phyloP scores from a whole-genome alignment of 1,140 invertebrate genomes.

The Ooceraea biroi region DNA sequence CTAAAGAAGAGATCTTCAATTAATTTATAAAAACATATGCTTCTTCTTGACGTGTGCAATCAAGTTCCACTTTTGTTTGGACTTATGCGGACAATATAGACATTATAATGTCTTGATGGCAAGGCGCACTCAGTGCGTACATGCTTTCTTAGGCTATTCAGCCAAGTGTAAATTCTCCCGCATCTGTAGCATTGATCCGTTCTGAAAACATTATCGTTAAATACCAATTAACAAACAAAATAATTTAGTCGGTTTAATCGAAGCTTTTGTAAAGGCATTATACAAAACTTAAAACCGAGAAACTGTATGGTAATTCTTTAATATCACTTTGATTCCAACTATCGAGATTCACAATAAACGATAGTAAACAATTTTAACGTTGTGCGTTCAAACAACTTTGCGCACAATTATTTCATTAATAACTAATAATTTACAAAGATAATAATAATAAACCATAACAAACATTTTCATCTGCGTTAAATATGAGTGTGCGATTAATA shows the following conservation, averaged over 20 bases:
- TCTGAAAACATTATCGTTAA: slow-evolving; percentile 30
- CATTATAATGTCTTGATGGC: not conserved
- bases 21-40: not conserved
- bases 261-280: not conserved
- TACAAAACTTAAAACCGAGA: not conserved
- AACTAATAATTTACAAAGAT: not conserved
- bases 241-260: not conserved
- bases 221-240: not conserved
- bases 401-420: not conserved
- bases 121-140: not conserved
- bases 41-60: not conserved
- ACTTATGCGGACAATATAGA: not conserved
- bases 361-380: not conserved
- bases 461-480: not conserved
- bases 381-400: not conserved
- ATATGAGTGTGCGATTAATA: slow-evolving; percentile 6
- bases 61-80: not conserved
- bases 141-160: not conserved
- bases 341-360: slow-evolving; percentile 17
- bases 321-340: slow-evolving; percentile 19
- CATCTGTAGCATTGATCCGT: not conserved
- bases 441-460: not conserved
- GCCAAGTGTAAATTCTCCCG: not conserved
- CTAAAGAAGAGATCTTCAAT: not conserved
- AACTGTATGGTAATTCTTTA: slow-evolving; percentile 20